phyloP scores from a whole-genome alignment of 1,140 invertebrate species.

The Hypothenemus hampei region DNA sequence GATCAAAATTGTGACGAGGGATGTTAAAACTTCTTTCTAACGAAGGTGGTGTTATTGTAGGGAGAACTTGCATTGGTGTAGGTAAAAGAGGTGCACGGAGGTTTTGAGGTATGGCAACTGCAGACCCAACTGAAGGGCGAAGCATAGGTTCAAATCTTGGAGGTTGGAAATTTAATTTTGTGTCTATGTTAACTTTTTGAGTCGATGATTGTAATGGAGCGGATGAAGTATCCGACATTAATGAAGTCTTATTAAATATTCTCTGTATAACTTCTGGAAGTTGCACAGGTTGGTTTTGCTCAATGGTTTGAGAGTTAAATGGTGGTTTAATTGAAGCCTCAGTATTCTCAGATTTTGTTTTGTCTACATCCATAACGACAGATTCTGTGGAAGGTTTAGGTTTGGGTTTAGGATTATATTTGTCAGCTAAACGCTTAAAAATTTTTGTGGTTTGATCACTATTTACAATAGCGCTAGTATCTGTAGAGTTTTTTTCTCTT shows the following conservation, averaged over 20 bases:
- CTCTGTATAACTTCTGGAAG: constrained; percentile 25
- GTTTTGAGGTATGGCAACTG: not conserved
- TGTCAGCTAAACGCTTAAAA: constrained; percentile 39
- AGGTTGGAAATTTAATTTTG: constrained; percentile 4
- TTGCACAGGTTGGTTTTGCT: constrained; percentile 2
- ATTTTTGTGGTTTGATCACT: too few relatives aligned
- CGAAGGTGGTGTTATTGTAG: too few relatives aligned
- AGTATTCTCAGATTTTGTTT: constrained; percentile 25
- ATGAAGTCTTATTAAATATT: constrained; percentile 19
- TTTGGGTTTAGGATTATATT: constrained; percentile 39
- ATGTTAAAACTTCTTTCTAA: not conserved
- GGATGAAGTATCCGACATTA: not conserved
- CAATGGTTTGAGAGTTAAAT: constrained; percentile 6
- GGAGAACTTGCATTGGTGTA: too few relatives aligned
- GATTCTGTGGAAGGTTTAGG: constrained; percentile 18
- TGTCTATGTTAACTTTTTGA: not conserved
- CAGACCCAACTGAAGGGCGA: not conserved
- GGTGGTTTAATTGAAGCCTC: constrained; percentile 32
- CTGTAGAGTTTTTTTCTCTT: too few relatives aligned
- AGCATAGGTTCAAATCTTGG: constrained; percentile 2
- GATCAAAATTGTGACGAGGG: not conserved
- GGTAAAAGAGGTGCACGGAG: too few relatives aligned
- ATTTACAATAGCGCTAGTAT: too few relatives aligned
- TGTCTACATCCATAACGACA: constrained; percentile 21
- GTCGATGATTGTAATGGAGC: not conserved